Evolutionary conservation across 2,113 vertebrate genomes (phyloP), one percentile per base, ranked within the genome.

Genomic region (Notothenia coriiceps): DNA sequence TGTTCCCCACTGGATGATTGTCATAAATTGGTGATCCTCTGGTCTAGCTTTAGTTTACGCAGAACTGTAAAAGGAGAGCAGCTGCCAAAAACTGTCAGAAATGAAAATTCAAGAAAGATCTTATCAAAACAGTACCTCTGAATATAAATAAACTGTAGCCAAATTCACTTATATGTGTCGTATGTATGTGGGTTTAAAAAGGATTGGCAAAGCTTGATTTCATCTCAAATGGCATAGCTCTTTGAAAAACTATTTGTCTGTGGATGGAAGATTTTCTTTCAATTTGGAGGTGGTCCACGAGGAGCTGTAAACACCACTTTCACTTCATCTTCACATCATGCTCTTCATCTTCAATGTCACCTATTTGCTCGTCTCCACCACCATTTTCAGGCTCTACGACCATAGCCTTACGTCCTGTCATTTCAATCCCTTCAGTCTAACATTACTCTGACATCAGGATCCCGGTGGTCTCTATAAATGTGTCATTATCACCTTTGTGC

Each of bases 391-490:
- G 20, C 13, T 35, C 43, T 4, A 15, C 18, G 71, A 71, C 40
- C 7, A 18, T 4, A 14, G 12, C 44, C 18, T 18, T 18, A 47
- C 14, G 14, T 46, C 47, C 17, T 22, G 46, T 68, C 25, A 44
- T 22, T 54, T 59, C 18, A 52, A 35, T n/a, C 65, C 59, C 13
- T 14, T 71, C 68, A 66, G 10, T 43, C 59, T 47, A n/a, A 10
- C 60, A 43, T 13, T n/a, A 51, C 40, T 74, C 50, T 52, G 51
- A 66, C 54, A 18, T 5, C 12, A 47, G 33, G 60, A 80, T 75
- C 29, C 17, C 46, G 18, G 59, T 65, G 10, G 43, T 47, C 65
- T 52, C 81, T 49, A 46, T n/a, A 55, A 49, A 71, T 60, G 47
- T 57, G 22, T 35, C 51, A 70, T 65, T 29, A 59, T 63, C 33